phyloP scores from a whole-genome alignment of 2,888 invertebrate species.

The Clepsis dumicolana region DNA sequence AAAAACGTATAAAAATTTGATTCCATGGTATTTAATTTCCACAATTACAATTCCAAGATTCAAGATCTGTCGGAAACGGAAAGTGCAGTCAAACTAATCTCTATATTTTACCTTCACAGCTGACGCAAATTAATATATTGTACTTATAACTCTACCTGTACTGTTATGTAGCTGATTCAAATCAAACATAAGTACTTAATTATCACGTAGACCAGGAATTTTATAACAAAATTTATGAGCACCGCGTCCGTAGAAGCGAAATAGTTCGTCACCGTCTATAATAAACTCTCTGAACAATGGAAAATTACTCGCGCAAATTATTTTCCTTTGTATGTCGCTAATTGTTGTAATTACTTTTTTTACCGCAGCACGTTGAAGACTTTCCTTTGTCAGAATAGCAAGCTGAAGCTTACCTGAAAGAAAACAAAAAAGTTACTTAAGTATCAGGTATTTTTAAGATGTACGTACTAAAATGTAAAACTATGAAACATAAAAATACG shows the following conservation, averaged over 20 bases:
- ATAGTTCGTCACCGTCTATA: conserved; percentile 2
- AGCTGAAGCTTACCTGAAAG: conserved; percentile 2
- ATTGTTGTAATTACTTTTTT: conserved; percentile 5
- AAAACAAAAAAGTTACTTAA: not conserved
- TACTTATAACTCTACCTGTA: not conserved
- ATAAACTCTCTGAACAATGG: not conserved
- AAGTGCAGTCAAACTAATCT: no score
- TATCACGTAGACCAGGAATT: not conserved
- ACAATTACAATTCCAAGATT: no score
- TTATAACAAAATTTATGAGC: not conserved
- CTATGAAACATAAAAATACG: no score
- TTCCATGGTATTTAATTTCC: no score
- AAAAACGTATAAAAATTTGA: no score
- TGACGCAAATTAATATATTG: not conserved
- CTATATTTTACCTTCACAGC: no score
- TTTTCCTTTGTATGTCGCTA: conserved; percentile 1
- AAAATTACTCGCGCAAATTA: not conserved
- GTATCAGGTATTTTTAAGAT: not conserved
- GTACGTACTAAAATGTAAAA: no score
- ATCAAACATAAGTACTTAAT: no score
- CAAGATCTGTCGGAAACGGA: no score
- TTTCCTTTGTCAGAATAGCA: not conserved
- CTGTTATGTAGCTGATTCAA: not conserved
- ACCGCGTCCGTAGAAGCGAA: not conserved
- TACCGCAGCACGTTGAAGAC: not conserved